These are phyloP conservation scores for Caenorhabditis afra DNA, from an alignment of 2,888 invertebrate species.

Conservation along the genomic window DNA sequence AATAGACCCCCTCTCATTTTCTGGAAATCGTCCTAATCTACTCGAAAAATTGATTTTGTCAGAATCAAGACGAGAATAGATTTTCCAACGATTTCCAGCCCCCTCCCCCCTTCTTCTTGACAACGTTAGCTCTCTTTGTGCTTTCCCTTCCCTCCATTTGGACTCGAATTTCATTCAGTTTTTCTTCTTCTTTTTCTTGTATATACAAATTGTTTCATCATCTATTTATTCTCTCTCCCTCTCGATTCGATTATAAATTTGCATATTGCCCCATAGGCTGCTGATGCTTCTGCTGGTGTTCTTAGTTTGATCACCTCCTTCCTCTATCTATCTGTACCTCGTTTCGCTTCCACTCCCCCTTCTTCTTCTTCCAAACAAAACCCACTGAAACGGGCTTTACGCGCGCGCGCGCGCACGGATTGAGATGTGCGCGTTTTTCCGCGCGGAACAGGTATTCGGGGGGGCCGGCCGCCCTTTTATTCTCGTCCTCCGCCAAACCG, in stretches of 20 bases:
- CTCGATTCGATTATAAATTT: not conserved
- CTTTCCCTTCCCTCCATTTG: slow-evolving; percentile 1
- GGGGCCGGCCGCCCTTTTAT: slow-evolving; percentile 15
- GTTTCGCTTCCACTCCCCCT: too few relatives aligned
- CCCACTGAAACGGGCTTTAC: slow-evolving; percentile 15
- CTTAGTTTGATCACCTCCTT: not conserved
- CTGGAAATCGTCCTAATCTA: slow-evolving; percentile 1
- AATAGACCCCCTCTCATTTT: not conserved
- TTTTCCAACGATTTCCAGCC: not conserved
- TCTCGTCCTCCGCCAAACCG: not conserved
- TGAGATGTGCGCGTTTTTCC: not conserved
- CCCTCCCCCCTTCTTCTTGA: too few relatives aligned
- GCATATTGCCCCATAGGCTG: not conserved
- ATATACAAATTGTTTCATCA: slow-evolving; percentile 5
- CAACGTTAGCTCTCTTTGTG: slow-evolving; percentile 6
- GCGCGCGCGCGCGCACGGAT: too few relatives aligned
- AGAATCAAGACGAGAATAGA: slow-evolving; percentile 26
- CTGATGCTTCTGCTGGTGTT: not conserved
- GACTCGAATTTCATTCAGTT: too few relatives aligned
- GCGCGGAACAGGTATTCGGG: slow-evolving; percentile 52
- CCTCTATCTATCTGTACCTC: too few relatives aligned
- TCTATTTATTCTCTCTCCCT: slow-evolving; percentile 5
- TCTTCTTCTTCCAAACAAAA: too few relatives aligned
- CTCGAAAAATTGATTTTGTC: slow-evolving; percentile 22
- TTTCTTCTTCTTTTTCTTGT: slow-evolving; percentile 3